Base-by-base conservation (phyloP, 2,113 vertebrate genomes). In the Corydoras maculifer region DNA sequence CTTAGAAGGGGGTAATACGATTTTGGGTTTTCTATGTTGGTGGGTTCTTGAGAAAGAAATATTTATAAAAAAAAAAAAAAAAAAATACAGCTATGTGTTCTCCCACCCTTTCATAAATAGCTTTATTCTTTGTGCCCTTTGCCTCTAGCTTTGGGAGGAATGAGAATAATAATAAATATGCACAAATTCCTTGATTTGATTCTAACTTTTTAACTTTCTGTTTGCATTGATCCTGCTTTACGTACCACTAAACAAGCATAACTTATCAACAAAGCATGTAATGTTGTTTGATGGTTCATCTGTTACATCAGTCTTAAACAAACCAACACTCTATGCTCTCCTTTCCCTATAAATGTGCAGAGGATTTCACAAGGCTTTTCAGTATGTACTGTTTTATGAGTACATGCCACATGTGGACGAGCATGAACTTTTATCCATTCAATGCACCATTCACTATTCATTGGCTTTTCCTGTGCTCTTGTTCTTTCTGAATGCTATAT, bases 1-100 rank as follows among this genome's bases (percentile, higher is more conserved):
- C 82, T 78, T 71, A 70, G 74, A 83, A 32, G 83, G 84, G 82
- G 84, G 86, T 86, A 86, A 90, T 88, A 82, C 85, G 90, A 90
- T 91, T 91, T 85, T 84, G 87, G 85, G 87, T 88, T 88, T 89
- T 79, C 57, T 88, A 80, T 86, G 84, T 82, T 79, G 87, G 81
- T 87, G 84, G 83, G 80, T 82, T 80, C 82, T 76, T 79, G 76
- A 68, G 81, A 83, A 72, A 75, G 57, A 71, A 82, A 79, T 66
- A 57, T 73, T 70, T 77, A 55, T 57, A 65, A 54, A 69, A 65
- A 71, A 55, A 25, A 51, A 25, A 51, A 25, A 25, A 25, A 25
- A 25, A 25, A 25, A 25, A 25, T 25, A 25, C 18, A 25, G 18
- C 18, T 25, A 25, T 75, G 60, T 43, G 35, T 43, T 43, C 35